phyloP scores from a whole-genome alignment of 1,140 invertebrate genomes.

The Drosophila malerkotliana region DNA sequence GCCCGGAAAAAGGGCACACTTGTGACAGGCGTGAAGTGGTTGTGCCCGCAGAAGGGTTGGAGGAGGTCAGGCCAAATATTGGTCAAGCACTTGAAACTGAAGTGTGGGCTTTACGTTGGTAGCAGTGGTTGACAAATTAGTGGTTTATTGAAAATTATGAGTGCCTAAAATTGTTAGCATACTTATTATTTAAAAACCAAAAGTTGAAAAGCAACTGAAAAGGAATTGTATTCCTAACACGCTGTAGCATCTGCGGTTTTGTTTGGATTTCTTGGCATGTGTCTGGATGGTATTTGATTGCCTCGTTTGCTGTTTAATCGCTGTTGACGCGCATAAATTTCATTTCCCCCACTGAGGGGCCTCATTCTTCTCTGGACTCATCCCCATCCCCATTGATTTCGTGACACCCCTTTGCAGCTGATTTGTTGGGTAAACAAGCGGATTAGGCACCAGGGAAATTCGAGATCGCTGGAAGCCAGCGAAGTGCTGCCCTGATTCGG shows the following conservation, averaged over 20 bases:
- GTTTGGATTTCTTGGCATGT: constrained; percentile 53
- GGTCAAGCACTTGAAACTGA: constrained; percentile 5
- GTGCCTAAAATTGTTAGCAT: no score
- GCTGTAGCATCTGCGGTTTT: constrained; percentile 14
- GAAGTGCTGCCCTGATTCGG: constrained; percentile 46
- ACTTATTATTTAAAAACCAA: no score
- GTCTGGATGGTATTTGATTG: constrained; percentile 34
- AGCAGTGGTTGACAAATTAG: not conserved
- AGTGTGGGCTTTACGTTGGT: not conserved
- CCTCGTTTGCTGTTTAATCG: constrained; percentile 68
- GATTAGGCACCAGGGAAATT: constrained; percentile 63
- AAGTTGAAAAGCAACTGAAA: not conserved
- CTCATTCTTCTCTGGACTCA: not conserved
- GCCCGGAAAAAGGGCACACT: constrained; percentile 7
- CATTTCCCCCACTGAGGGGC: constrained; percentile 23
- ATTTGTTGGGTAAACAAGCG: constrained; percentile 75
- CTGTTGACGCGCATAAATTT: constrained; percentile 74
- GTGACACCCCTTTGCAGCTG: constrained; percentile 56
- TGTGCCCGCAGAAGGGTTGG: constrained; percentile 2
- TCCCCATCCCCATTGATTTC: not conserved
- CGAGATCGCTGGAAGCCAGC: constrained; percentile 64
- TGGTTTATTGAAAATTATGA: not conserved
- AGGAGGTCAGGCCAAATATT: constrained; percentile 12
- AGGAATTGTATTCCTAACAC: constrained; percentile 4
- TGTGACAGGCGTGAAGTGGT: constrained; percentile 34